Conservation (phyloP, 2,113 vertebrate species). For the Gulo gulo region DNA sequence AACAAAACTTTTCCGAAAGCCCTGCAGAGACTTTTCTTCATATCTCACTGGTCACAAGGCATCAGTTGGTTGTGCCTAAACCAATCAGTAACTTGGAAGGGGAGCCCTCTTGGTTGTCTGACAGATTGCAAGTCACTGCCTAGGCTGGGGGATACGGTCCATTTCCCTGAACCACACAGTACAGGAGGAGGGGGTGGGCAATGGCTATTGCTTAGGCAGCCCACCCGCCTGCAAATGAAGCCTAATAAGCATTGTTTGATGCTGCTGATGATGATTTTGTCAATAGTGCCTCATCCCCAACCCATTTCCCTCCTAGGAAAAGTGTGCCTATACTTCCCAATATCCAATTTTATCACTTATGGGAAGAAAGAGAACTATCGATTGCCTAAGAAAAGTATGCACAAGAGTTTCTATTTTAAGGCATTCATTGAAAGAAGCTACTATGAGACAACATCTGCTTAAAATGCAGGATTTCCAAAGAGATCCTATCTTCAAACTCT, state of each 20-base stretch:
- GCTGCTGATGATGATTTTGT: conserved; percentile 7
- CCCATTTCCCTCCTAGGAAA: conserved; percentile 31
- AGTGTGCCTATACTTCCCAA: conserved; percentile 40
- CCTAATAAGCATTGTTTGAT: conserved; percentile 43
- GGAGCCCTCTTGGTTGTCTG: neutral
- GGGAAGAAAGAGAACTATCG: conserved; percentile 49
- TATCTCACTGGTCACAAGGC: neutral
- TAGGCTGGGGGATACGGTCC: neutral
- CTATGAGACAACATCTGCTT: conserved; percentile 64
- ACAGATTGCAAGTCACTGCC: neutral
- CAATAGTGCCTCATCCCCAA: conserved; percentile 5
- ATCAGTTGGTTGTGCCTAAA: neutral
- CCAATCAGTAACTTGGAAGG: neutral
- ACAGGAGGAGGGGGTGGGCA: neutral
- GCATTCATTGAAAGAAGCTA: conserved; percentile 55
- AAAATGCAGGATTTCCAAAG: conserved; percentile 74
- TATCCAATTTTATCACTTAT: conserved; percentile 57
- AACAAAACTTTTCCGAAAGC: neutral
- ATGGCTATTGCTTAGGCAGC: neutral
- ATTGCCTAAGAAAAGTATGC: conserved; percentile 47
- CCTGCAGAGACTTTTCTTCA: neutral
- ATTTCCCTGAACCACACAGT: neutral
- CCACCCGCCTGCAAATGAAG: neutral
- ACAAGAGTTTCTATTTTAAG: conserved; percentile 61
- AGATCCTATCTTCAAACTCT: conserved; percentile 72